Conservation (phyloP, 2,888 invertebrate species). For the Cheilosia scutellata region DNA sequence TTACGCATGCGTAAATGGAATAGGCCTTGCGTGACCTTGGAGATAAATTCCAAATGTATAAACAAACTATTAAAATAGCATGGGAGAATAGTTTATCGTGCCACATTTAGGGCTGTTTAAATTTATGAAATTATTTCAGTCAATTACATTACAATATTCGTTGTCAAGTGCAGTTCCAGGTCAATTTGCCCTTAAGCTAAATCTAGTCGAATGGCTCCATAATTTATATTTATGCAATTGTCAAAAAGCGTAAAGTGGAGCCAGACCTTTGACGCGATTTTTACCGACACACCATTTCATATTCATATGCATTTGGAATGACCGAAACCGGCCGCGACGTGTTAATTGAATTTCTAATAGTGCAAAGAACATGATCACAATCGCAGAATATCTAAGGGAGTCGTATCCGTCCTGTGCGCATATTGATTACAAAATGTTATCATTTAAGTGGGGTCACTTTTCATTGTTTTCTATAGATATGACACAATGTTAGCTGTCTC, state of each 20-base stretch:
- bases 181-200: constrained; percentile 30
- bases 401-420: constrained; percentile 27
- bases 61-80: background rate
- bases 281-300: constrained; percentile 19
- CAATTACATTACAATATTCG: background rate
- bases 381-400: constrained; percentile 35
- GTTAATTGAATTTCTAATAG: constrained; percentile 63
- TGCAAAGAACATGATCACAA: constrained; percentile 38
- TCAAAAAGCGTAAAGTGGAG: constrained; percentile 32
- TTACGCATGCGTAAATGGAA: constrained; percentile 37
- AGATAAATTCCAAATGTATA: constrained; percentile 3
- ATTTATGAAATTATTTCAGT: constrained; percentile 15
- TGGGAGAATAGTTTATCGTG: constrained; percentile 11
- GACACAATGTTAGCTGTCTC: constrained; percentile 20
- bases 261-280: constrained; percentile 39
- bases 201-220: constrained; percentile 22
- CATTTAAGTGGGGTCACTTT: background rate
- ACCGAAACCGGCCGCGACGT: constrained; percentile 33
- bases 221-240: constrained; percentile 36
- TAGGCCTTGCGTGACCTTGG: constrained; percentile 8
- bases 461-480: constrained; percentile 31
- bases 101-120: background rate
- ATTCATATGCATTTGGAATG: constrained; percentile 3
- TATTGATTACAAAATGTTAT: constrained; percentile 28
- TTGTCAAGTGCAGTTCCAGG: constrained; percentile 35